A percentile compares a stretch with the other conserved stretches of the same genome.
Evolutionary conservation across 1,140 invertebrate genomes (phyloP).

Genomic region (Drosophila pruinosa): DNA sequence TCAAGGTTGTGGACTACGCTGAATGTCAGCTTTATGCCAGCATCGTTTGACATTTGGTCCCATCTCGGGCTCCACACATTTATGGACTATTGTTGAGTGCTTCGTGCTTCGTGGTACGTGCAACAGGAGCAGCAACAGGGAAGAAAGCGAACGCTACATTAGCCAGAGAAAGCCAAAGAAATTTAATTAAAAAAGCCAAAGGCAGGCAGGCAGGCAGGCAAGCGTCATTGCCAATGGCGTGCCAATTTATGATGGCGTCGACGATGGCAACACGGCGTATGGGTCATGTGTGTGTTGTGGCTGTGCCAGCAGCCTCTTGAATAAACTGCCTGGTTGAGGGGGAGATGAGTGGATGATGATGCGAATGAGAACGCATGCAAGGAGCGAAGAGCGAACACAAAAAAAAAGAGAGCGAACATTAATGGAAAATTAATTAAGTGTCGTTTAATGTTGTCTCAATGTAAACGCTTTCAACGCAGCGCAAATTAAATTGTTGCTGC

Average conservation of each 20-base stretch:
- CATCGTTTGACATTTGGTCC: background rate
- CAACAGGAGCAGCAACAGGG: too few species aligned
- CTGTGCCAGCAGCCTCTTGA: background rate
- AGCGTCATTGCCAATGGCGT: conserved; percentile 31
- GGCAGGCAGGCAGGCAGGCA: background rate
- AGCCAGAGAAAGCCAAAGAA: conserved; percentile 28
- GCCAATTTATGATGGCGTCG: conserved; percentile 33
- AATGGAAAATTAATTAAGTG: conserved; percentile 80
- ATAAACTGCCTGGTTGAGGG: background rate
- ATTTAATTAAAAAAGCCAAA: conserved; percentile 50
- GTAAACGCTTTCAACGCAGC: conserved; percentile 77
- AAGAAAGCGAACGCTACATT: conserved; percentile 20
- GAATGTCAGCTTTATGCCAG: background rate
- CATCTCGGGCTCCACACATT: background rate
- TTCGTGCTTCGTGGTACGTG: background rate
- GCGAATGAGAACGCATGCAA: conserved; percentile 4
- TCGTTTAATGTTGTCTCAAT: conserved; percentile 78
- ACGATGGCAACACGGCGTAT: conserved; percentile 7
- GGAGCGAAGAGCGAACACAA: background rate
- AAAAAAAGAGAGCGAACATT: conserved; percentile 60
- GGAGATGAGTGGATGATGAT: background rate
- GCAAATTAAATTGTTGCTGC: conserved; percentile 73
- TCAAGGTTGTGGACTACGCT: background rate
- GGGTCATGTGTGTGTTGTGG: conserved; percentile 1
- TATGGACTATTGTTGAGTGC: conserved; percentile 7